Evolutionary conservation across 2,797 vertebrate species (phyloP).

Genomic region (Clarias pachynema): DNA sequence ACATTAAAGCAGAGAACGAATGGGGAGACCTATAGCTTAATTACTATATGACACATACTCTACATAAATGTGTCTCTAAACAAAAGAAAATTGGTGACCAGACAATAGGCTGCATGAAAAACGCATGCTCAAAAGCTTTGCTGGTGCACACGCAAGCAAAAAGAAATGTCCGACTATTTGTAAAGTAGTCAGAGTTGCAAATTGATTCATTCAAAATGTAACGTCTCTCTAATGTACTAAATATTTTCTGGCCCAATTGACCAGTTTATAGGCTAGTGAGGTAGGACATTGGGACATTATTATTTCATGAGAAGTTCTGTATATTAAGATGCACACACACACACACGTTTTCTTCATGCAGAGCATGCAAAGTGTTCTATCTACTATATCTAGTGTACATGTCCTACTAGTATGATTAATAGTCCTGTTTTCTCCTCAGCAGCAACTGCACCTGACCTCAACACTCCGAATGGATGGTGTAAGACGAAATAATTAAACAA

Average conservation of each 20-base stretch:
- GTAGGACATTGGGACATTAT: background rate
- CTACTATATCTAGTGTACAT: slow-evolving; percentile 5
- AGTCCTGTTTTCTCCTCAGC: slow-evolving; percentile 53
- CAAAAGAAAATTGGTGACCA: slow-evolving; percentile 48
- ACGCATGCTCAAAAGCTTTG: slow-evolving; percentile 53
- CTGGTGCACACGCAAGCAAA: slow-evolving; percentile 17
- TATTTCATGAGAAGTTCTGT: background rate
- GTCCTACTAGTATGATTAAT: slow-evolving; percentile 41
- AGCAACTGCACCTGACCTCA: slow-evolving; percentile 59
- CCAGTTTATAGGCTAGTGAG: slow-evolving; percentile 1
- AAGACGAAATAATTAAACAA: slow-evolving; percentile 51
- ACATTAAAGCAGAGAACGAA: slow-evolving; percentile 37
- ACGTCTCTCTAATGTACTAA: background rate
- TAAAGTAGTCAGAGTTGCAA: slow-evolving; percentile 10
- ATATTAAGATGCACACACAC: background rate
- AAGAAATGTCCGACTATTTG: slow-evolving; percentile 28
- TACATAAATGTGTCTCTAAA: slow-evolving; percentile 11
- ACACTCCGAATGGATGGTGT: slow-evolving; percentile 62
- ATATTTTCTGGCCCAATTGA: background rate
- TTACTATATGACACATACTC: slow-evolving; percentile 35
- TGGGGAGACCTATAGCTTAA: slow-evolving; percentile 22
- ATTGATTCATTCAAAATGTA: background rate
- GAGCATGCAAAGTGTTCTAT: slow-evolving; percentile 27
- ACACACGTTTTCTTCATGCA: background rate
- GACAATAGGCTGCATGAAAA: slow-evolving; percentile 48